phyloP scores from a whole-genome alignment of 1,140 invertebrate genomes.

The Pantala flavescens region DNA sequence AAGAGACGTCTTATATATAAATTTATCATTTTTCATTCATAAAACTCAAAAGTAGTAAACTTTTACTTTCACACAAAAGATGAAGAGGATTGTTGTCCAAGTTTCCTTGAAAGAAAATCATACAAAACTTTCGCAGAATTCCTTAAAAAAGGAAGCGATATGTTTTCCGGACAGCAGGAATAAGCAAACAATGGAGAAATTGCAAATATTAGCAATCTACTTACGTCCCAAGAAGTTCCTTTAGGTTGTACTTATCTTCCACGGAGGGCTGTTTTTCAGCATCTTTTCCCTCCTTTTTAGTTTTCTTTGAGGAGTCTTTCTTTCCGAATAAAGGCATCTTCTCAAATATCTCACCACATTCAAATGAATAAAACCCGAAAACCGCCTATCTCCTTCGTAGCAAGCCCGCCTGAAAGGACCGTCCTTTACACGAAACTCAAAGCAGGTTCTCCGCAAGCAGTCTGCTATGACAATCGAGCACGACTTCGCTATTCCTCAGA shows the following conservation, averaged over 20 bases:
- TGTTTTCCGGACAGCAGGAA: neutral
- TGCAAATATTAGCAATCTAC: conserved; percentile 31
- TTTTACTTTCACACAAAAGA: too few relatives aligned
- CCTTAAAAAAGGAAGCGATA: neutral
- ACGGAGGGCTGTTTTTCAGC: conserved; percentile 63
- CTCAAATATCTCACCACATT: neutral
- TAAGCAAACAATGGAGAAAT: too few relatives aligned
- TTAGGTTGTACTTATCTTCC: conserved; percentile 81
- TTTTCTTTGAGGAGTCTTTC: conserved; percentile 72
- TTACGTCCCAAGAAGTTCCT: conserved; percentile 81
- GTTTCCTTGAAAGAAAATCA: too few relatives aligned
- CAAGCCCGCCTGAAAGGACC: neutral
- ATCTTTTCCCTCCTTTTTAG: conserved; percentile 68
- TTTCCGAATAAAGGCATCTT: conserved; percentile 83
- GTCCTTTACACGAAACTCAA: neutral
- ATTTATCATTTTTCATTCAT: too few relatives aligned
- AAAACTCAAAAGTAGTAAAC: too few relatives aligned
- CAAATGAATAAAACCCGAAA: neutral
- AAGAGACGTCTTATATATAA: too few relatives aligned
- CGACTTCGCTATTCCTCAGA: neutral
- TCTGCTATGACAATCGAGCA: neutral
- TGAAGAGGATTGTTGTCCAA: too few relatives aligned
- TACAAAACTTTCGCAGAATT: too few relatives aligned
- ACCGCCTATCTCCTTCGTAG: too few relatives aligned
- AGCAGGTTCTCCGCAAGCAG: neutral